Conservation (phyloP, 2,888 invertebrate species). For the Cylindroiulus punctatus region DNA sequence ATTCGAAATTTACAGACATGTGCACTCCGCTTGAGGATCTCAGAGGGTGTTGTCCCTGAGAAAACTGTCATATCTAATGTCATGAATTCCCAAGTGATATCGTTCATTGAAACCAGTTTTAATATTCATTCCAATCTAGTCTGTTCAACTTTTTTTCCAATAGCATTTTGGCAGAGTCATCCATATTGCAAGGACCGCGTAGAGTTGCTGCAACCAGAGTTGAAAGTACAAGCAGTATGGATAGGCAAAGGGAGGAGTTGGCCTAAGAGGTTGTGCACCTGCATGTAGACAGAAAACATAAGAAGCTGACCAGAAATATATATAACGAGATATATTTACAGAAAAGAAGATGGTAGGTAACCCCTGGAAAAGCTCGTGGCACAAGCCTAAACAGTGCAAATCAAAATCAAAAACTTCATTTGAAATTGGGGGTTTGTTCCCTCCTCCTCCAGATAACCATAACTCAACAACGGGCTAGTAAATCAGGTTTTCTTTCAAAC, state of each 20-base stretch:
- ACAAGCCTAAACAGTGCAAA: slow-evolving; percentile 27
- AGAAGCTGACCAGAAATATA: neutral
- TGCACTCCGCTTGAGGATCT: too few species aligned
- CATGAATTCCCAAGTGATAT: neutral
- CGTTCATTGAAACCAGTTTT: neutral
- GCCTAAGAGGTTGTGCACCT: neutral
- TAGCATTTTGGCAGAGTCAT: too few species aligned
- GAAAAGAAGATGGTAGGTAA: slow-evolving; percentile 7
- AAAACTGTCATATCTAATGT: too few species aligned
- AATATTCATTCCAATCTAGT: neutral
- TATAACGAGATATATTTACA: slow-evolving; percentile 14
- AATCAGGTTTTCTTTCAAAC: neutral
- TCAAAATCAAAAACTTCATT: neutral
- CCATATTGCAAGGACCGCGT: too few species aligned
- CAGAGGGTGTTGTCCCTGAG: too few species aligned
- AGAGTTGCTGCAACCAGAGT: too few species aligned
- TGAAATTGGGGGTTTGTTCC: neutral
- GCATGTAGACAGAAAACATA: neutral
- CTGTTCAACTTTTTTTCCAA: neutral
- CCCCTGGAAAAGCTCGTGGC: neutral
- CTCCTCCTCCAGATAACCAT: neutral
- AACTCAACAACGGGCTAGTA: neutral
- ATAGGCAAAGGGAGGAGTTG: neutral
- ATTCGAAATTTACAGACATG: too few species aligned
- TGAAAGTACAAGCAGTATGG: neutral